A percentile compares a stretch with the other conserved stretches of the same genome.
Conservation (phyloP, 2,113 vertebrate genomes). For the Pantherophis guttatus region DNA sequence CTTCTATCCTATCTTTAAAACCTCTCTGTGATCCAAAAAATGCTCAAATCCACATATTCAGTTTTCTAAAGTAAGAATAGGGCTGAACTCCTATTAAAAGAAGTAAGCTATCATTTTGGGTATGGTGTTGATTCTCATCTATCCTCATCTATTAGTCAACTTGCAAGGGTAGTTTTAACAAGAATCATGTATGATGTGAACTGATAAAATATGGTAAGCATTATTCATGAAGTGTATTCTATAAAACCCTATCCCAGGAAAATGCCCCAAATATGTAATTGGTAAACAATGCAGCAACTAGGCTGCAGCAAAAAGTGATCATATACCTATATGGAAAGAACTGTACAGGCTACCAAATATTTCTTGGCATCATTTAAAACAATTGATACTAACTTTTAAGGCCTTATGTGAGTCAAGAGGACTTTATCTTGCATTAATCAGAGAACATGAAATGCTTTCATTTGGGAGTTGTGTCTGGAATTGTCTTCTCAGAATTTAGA, state of each 20-base stretch:
- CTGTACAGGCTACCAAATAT: background rate
- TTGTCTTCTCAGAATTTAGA: background rate
- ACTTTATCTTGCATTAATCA: background rate
- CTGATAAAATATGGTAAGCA: background rate
- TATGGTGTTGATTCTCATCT: background rate
- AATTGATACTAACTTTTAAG: background rate
- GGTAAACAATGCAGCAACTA: background rate
- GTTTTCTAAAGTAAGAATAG: background rate
- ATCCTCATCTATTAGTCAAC: background rate
- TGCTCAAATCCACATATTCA: background rate
- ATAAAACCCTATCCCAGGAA: background rate
- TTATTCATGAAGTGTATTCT: background rate
- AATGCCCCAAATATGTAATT: background rate
- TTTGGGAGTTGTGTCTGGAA: background rate
- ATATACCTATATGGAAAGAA: background rate
- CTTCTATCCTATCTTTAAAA: background rate
- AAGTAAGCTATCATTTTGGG: background rate
- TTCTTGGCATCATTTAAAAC: background rate
- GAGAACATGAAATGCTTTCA: background rate
- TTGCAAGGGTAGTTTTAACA: background rate
- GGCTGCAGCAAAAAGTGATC: background rate
- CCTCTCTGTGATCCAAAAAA: background rate
- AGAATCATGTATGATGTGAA: background rate
- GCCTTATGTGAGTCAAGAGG: background rate
- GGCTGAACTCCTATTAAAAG: background rate